These are phyloP conservation scores for Phenganax marumi DNA, from an alignment of 92 coral and sea anemone species.

Conservation along the genomic window DNA sequence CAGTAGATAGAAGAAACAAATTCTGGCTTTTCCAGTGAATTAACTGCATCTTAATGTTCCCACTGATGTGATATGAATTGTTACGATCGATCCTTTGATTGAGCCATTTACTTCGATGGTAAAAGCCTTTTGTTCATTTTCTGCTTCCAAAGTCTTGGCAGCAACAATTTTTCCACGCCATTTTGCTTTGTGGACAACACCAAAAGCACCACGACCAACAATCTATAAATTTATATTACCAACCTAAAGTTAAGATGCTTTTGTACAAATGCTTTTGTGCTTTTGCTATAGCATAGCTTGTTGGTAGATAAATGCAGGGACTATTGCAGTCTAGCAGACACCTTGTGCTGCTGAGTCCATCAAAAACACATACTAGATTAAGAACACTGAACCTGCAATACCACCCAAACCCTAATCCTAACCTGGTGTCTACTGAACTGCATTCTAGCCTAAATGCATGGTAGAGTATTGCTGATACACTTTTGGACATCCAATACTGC, in stretches of 20 bases:
- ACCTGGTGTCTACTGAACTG: no score
- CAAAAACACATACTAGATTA: background rate
- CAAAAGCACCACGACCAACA: constrained; percentile 99
- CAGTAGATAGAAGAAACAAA: no score
- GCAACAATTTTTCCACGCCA: constrained; percentile 91
- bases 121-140: constrained; percentile 92
- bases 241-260: background rate
- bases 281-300: background rate
- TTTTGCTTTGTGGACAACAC: constrained; percentile 81
- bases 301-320: no score
- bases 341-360: background rate
- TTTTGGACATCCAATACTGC: no score
- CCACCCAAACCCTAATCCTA: no score
- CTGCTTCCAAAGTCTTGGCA: constrained; percentile 89
- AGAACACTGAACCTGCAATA: background rate
- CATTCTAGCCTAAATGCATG: no score
- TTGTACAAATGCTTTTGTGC: background rate
- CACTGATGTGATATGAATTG: no score
- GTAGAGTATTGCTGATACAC: no score
- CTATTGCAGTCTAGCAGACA: no score
- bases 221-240: constrained; percentile 48
- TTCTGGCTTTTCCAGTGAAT: no score
- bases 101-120: constrained; percentile 71
- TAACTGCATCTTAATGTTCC: no score
- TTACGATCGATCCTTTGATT: no score